These are phyloP conservation scores for Phylloscopus trochilus DNA, from an alignment of 2,113 vertebrate species.

Conservation along the genomic window DNA sequence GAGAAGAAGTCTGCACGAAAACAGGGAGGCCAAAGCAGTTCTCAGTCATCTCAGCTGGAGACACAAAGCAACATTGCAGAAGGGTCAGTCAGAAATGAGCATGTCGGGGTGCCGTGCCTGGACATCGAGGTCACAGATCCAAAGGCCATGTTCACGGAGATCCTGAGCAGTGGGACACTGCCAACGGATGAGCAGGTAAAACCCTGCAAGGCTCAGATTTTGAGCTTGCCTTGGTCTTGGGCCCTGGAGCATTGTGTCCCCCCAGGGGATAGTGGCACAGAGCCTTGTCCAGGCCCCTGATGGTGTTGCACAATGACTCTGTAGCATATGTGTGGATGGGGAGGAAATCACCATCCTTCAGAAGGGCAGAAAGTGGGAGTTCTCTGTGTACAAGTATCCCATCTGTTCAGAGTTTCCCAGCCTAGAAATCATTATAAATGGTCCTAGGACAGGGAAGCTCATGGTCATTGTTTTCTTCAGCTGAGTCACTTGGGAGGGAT, in stretches of 20 bases:
- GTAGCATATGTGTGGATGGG: background rate
- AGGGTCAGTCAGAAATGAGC: background rate
- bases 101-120: slow-evolving; percentile 72
- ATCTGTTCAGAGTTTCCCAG: background rate
- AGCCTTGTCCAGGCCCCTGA: background rate
- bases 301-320: background rate
- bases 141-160: background rate
- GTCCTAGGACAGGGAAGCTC: background rate
- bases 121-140: slow-evolving; percentile 61
- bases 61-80: background rate
- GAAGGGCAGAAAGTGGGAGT: background rate
- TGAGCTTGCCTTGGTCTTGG: background rate
- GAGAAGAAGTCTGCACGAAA: slow-evolving; percentile 61
- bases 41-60: background rate
- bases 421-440: background rate
- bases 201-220: background rate
- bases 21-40: background rate
- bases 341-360: background rate
- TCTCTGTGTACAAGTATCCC: background rate
- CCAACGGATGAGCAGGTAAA: slow-evolving; percentile 77
- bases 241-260: background rate
- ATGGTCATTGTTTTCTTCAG: background rate
- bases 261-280: background rate
- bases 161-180: slow-evolving; percentile 68
- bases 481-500: background rate